These are phyloP conservation scores for Noctua janthina DNA, from an alignment of 2,888 invertebrate species.

Conservation along the genomic window DNA sequence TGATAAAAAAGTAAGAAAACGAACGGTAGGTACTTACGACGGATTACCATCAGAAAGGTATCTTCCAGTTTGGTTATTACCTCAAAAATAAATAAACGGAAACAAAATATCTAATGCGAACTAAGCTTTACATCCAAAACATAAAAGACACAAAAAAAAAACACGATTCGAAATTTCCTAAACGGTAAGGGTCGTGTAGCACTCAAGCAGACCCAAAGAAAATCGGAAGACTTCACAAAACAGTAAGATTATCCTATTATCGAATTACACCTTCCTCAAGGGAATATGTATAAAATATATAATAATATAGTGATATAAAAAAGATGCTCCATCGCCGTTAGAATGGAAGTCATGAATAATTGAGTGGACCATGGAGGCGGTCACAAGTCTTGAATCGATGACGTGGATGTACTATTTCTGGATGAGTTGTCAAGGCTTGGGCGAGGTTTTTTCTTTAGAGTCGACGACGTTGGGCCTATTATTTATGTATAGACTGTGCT, in stretches of 20 bases:
- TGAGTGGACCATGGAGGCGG: slow-evolving; percentile 64
- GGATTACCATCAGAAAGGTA: background rate
- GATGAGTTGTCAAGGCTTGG: slow-evolving; percentile 36
- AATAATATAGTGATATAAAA: slow-evolving; percentile 64
- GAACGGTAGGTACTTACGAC: background rate
- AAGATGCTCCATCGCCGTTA: slow-evolving; percentile 66
- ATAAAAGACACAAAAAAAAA: background rate
- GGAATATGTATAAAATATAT: slow-evolving; percentile 63
- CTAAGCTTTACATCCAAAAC: background rate
- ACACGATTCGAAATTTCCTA: background rate
- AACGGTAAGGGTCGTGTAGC: background rate
- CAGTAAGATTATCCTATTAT: slow-evolving; percentile 55
- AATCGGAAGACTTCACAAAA: slow-evolving; percentile 34
- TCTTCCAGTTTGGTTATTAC: background rate
- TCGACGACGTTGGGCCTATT: background rate
- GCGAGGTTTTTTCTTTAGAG: slow-evolving; percentile 10
- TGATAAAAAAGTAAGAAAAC: background rate
- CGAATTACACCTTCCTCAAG: slow-evolving; percentile 51
- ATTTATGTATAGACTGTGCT: slow-evolving; percentile 23
- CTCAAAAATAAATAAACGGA: background rate
- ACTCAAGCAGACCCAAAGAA: background rate
- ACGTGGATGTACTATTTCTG: slow-evolving; percentile 44
- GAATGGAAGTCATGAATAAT: slow-evolving; percentile 72
- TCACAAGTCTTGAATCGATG: slow-evolving; percentile 69
- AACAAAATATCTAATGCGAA: background rate